Evolutionary conservation across 2,888 invertebrate species (phyloP).

Genomic region (Slavum lentiscoides): DNA sequence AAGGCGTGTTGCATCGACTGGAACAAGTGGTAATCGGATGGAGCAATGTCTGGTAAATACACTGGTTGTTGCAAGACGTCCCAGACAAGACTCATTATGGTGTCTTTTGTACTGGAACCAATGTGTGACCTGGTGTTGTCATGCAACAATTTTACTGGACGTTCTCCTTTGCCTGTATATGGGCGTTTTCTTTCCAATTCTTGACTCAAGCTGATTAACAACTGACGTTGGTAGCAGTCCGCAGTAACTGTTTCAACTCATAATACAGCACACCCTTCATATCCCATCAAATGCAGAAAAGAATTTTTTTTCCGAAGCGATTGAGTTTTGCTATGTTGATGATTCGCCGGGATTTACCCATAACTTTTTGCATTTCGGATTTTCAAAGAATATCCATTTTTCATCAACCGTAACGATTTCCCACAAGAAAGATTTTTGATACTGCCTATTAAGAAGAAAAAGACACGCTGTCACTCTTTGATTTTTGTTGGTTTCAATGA

Average conservation of each 20-base stretch:
- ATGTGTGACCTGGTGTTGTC: background rate
- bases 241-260: conserved; percentile 1
- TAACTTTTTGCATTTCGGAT: background rate
- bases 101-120: background rate
- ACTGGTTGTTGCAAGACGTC: background rate
- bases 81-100: background rate
- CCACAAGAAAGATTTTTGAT: background rate
- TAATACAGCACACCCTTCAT: background rate
- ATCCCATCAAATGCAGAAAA: background rate
- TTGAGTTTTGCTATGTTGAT: background rate
- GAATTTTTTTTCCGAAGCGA: background rate
- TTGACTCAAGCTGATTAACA: background rate
- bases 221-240: background rate
- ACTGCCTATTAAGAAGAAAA: background rate
- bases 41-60: background rate
- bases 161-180: background rate
- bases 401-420: background rate
- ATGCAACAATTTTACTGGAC: background rate
- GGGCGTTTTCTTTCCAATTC: background rate
- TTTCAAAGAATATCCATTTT: background rate
- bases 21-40: background rate
- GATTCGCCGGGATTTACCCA: background rate
- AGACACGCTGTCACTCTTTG: background rate
- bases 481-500: too few species aligned
- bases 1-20: background rate